A percentile compares a stretch with the other conserved stretches of the same genome.
These are phyloP conservation scores for Euzetes globulus DNA, from an alignment of 2,888 invertebrate species.

Conservation along the genomic window DNA sequence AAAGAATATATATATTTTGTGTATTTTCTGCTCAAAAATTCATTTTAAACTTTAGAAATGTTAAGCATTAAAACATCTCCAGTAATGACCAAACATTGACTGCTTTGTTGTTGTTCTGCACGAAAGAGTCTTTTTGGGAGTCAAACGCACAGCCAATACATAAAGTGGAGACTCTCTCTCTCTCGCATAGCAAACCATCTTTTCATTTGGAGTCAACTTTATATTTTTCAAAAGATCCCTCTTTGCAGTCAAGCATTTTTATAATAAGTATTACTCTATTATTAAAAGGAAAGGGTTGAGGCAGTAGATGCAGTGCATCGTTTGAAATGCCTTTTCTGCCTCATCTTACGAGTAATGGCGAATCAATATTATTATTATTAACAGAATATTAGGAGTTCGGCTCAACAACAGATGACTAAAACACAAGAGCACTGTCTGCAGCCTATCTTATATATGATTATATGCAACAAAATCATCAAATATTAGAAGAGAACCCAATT, in stretches of 20 bases:
- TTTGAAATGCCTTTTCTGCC: neutral
- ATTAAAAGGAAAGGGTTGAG: slow-evolving; percentile 30
- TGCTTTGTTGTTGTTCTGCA: slow-evolving; percentile 3
- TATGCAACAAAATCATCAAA: slow-evolving; percentile 24
- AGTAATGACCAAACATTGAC: neutral
- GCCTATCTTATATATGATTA: slow-evolving; percentile 1
- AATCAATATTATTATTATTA: slow-evolving; percentile 31
- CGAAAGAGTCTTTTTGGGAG: slow-evolving; percentile 28
- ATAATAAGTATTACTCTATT: slow-evolving; percentile 30
- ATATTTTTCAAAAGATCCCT: slow-evolving; percentile 22
- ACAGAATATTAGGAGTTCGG: slow-evolving; percentile 1
- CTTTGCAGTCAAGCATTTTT: slow-evolving; percentile 10
- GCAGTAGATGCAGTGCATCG: neutral
- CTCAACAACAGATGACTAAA: neutral
- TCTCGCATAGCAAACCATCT: neutral
- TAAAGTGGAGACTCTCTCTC: neutral
- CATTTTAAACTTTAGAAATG: slow-evolving; percentile 5
- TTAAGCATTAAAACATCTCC: neutral
- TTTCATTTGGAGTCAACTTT: neutral
- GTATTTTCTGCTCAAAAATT: neutral
- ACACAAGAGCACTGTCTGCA: slow-evolving; percentile 4
- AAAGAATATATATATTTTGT: neutral
- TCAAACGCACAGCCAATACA: neutral
- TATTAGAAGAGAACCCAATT: neutral
- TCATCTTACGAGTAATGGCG: slow-evolving; percentile 20